Base-by-base conservation (phyloP, 2,797 vertebrate species). In the Taeniopygia guttata region DNA sequence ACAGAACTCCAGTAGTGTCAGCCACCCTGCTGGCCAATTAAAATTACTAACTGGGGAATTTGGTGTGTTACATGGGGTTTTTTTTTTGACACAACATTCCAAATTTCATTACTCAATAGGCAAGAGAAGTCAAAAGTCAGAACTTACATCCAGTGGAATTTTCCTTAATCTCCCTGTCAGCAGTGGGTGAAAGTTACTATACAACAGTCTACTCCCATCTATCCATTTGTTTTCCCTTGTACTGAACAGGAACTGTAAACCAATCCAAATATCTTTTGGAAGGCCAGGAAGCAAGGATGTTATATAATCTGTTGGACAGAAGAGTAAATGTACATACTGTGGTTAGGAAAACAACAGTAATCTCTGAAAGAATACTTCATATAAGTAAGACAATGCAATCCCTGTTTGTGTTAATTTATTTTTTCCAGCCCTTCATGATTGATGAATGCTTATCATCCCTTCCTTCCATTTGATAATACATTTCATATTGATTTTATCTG, bases 141-240 rank as follows among this genome's bases (percentile, higher is more conserved):
- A 87, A 98, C 99, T 98, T 97, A 98, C 99, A 27, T 97, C 96
- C 94, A 98, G 9, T 34, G 94, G 87, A 91, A 99, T 96, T 21
- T 90, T 87, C 85, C 97, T 98, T 59, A 98, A 93, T 93, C 98
- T 98, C 83, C 98, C 98, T 46, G 98, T 96, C 45, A 99, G 95
- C 69, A 99, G 96, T 9, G 99, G 98, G 89, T 99, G 98, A 72
- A 99, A 99, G 94, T 99, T 99, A 68, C 94, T 74, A 63, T 98
- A 99, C 40, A 94, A 74, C 30, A 99, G 81, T 5, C 97, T 94
- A 10, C 97, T 98, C 30, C 94, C 60, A 89, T 99, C 99, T 38
- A 96, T 88, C 99, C 99, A 99, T 26, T 97, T 96, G 60, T 91
- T 97, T 32, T 97, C 93, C 3, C 52, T 76, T 7, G 38, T 84